Base-by-base conservation (phyloP, 1,140 invertebrate genomes). In the Leptestheria dahalacensis region DNA sequence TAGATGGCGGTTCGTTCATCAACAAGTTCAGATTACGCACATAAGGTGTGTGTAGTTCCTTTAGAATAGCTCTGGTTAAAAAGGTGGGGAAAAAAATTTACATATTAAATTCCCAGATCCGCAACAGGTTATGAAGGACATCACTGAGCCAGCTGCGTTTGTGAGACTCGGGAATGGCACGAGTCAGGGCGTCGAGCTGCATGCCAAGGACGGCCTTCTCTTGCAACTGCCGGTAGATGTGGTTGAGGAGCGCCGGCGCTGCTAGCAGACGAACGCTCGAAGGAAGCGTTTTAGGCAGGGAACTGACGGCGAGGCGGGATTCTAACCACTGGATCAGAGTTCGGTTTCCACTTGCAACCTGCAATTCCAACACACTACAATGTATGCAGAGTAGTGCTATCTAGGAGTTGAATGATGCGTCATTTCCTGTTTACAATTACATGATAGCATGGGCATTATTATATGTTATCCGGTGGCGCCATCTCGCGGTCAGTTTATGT, bases 281-380 rank as follows among this genome's bases (percentile, higher is more conserved):
- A 56, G 53, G 53, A 26, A 56, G 53, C 2, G 23, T 20, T 15
- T 56, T 56, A n/a, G 50, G 20, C 28, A 29, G 23, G n/a, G 53
- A 41, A 25, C 23, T 56, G 21, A 20, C n/a, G 12, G 15, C 41
- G 4, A 56, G 53, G 20, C 28, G 26, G 15, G 18, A 33, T 29
- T 56, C 53, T 41, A 56, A 29, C 24, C 41, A 26, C 20, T 56
- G 53, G 23, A 56, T 3, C 2, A 56, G 18, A 33, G 53, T 56
- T 25, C 53, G 53, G 53, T 56, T 56, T n/a, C 53, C 53, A 28
- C 53, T 56, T 20, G 53, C 53, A 25, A 56, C 24, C 53, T 56
- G 20, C 24, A 20, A 52, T n/a, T n/a, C n/a, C n/a, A n/a, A n/a
- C n/a, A n/a, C n/a, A n/a, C n/a, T n/a, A n/a, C n/a, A n/a, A n/a